Evolutionary conservation across 2,888 invertebrate genomes (phyloP), one percentile per base, ranked within the genome.

Genomic region (Drosophila tripunctata): DNA sequence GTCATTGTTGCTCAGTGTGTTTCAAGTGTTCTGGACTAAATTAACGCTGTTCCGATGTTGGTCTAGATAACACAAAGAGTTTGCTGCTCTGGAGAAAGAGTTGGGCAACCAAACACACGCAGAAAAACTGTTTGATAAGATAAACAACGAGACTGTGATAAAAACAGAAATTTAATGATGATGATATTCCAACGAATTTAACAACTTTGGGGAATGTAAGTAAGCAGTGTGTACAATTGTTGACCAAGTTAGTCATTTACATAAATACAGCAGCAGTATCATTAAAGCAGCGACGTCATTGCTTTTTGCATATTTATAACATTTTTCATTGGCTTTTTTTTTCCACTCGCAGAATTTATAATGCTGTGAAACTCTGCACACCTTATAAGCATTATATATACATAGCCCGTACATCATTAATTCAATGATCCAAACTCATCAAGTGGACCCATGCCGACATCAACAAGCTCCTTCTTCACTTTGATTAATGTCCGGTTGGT

Each of bases 341-440:
- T n/a, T n/a, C n/a, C n/a, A n/a, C n/a, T n/a, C n/a, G n/a, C n/a
- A 15, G 55, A 75, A 70, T 73, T 81, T 67, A 52, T 63, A 78
- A 70, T 85, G 64, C 41, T 43, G 35, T 45, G 24, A 6, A 4
- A 10, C 17, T 2, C 6, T 33, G 5, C 12, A 30, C 15, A 15
- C 12, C 35, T 31, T 15, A 31, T 58, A 7, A 6, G 75, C 63
- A 80, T 87, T 80, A n/a, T n/a, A n/a, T n/a, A n/a, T n/a, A n/a
- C n/a, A n/a, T n/a, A n/a, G n/a, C n/a, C n/a, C n/a, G n/a, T n/a
- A 72, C 87, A 80, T 80, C 84, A 81, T 81, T 81, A 77, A 87
- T 84, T 81, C 72, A 75, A 76, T 67, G 58, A 63, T 55, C 77
- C 67, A 63, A 80, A 83, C 68, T 67, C 76, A 67, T 76, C 83